Percentiles rank a stretch among this genome's conserved stretches.
Conservation (phyloP, 2,113 vertebrate genomes). For the Recurvirostra avosetta region DNA sequence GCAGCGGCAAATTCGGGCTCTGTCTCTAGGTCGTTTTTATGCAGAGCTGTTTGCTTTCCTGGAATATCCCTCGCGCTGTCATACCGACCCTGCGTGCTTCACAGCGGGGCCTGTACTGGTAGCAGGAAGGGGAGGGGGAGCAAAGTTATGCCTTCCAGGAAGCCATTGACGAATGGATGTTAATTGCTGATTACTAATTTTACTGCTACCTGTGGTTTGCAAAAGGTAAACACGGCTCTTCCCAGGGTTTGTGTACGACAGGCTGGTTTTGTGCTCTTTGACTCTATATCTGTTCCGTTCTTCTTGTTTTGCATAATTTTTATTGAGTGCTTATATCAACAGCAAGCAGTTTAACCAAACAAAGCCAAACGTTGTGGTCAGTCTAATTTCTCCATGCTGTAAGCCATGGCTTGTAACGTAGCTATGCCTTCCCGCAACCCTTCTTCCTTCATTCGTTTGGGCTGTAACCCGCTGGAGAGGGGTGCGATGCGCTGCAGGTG, state of each 20-base stretch:
- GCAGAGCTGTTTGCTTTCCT: background rate
- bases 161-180: constrained; percentile 40
- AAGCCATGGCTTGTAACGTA: background rate
- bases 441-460: background rate
- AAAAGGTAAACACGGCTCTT: constrained; percentile 32
- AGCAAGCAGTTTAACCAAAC: background rate
- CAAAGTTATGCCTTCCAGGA: constrained; percentile 38
- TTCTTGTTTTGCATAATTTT: background rate
- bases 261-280: constrained; percentile 29
- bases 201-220: constrained; percentile 58
- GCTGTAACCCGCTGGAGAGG: background rate
- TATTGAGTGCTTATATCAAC: background rate
- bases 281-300: background rate
- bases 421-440: background rate
- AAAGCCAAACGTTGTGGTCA: background rate
- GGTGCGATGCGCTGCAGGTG: background rate
- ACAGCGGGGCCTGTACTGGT: background rate
- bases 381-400: background rate
- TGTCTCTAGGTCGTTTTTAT: background rate
- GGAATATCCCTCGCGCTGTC: background rate
- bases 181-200: constrained; percentile 65
- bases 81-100: background rate
- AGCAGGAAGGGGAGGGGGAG: constrained; percentile 39
- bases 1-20: background rate
- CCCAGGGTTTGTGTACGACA: background rate